Conservation (phyloP, 2,888 invertebrate genomes). For the Lithophane ornitopus region DNA sequence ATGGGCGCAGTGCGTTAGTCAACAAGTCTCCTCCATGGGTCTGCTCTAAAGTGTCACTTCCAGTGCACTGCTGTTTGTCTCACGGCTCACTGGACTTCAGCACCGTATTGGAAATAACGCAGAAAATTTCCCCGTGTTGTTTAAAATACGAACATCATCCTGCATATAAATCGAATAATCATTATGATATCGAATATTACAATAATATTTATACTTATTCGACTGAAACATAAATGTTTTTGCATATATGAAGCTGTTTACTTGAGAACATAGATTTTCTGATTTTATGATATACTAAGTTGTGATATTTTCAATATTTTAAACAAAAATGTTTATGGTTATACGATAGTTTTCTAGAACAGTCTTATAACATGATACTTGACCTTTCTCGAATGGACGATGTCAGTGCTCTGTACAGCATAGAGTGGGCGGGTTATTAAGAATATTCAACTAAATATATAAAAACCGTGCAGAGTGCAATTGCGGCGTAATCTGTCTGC, state of each 20-base stretch:
- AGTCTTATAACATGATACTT: constrained; percentile 12
- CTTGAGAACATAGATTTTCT: constrained; percentile 21
- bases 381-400: constrained; percentile 39
- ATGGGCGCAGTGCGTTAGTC: constrained; percentile 17
- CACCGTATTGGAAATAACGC: neutral
- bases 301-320: constrained; percentile 16
- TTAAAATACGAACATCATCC: constrained; percentile 26
- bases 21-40: constrained; percentile 6
- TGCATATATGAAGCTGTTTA: constrained; percentile 33
- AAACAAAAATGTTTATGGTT: neutral
- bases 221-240: constrained; percentile 45
- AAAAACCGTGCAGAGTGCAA: constrained; percentile 20
- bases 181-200: constrained; percentile 40
- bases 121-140: constrained; percentile 31
- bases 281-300: constrained; percentile 27
- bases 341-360: constrained; percentile 30
- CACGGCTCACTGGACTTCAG: constrained; percentile 5
- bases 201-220: constrained; percentile 49
- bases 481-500: constrained; percentile 24
- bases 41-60: constrained; percentile 15
- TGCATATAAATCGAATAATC: constrained; percentile 23
- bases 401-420: constrained; percentile 36
- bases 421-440: constrained; percentile 27
- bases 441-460: constrained; percentile 30
- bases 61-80: constrained; percentile 10